Base-by-base conservation (phyloP, 2,888 invertebrate genomes). In the Tupiocoris notatus region DNA sequence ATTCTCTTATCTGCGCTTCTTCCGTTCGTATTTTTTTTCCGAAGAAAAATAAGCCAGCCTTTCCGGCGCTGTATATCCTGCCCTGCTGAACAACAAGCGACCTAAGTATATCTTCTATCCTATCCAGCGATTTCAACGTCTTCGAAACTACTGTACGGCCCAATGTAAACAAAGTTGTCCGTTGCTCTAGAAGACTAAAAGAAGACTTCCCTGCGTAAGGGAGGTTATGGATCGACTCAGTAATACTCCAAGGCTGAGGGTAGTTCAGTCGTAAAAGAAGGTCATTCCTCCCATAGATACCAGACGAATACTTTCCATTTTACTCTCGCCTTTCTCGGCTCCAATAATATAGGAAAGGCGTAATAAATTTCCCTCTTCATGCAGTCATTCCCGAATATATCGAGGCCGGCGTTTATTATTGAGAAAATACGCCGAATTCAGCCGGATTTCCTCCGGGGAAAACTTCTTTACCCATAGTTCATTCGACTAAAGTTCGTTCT, bases 151-250 rank as follows among this genome's bases (percentile, higher is more conserved):
- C 39, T 39, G 39, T 39, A 3, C 6, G 39, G 39, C 39, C 39
- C 64, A 64, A 64, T 24, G 64, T 64, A 64, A 64, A 64, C 64
- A 64, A 23, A 64, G 64, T 64, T 64, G 64, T 61, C 22, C 64
- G 23, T 64, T 12, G n/a, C n/a, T n/a, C n/a, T n/a, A n/a, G 39
- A 39, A 3, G 39, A 39, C 6, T 39, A 39, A 12, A 12, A 12
- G 6, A 3, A 3, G 6, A 39, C 12, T 7, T 39, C 39, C 12
- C 39, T 39, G 39, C 39, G 39, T 39, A 39, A 12, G 39, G 39
- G 39, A 39, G 39, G 39, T 39, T 39, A 39, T 39, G 39, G 39
- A 39, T n/a, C n/a, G n/a, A n/a, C 39, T 12, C 39, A 39, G 39
- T 39, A 39, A 39, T 7, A 12, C 39, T 12, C 39, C 39, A 12